These are phyloP conservation scores for Lordiphosa mommai DNA, from an alignment of 1,140 invertebrate species.

Conservation along the genomic window DNA sequence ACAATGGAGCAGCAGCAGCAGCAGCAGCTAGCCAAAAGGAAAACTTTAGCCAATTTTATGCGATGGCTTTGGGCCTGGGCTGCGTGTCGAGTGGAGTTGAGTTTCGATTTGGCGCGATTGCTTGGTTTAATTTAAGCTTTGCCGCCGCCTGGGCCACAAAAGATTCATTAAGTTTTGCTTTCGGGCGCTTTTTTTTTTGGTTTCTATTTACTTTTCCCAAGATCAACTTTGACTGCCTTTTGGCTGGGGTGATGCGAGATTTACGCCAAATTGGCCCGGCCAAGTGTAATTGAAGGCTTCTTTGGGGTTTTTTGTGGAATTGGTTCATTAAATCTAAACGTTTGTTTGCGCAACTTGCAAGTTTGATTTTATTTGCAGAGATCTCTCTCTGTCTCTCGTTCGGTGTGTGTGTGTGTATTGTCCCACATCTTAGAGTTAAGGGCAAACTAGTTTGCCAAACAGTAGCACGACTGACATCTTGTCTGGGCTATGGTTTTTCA, in stretches of 20 bases:
- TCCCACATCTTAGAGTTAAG: not conserved
- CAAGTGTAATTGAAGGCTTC: conserved; percentile 27
- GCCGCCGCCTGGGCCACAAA: conserved; percentile 30
- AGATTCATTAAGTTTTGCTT: conserved; percentile 68
- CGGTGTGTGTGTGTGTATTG: no score
- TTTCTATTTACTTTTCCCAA: conserved; percentile 71
- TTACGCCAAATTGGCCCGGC: conserved; percentile 60
- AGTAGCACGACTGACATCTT: not conserved
- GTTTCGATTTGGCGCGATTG: conserved; percentile 70
- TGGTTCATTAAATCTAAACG: conserved; percentile 65
- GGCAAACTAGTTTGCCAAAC: conserved; percentile 3
- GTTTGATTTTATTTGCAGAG: not conserved
- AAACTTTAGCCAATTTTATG: conserved; percentile 59
- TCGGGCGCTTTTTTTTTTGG: no score
- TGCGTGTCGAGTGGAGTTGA: conserved; percentile 44
- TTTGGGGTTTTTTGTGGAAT: conserved; percentile 25
- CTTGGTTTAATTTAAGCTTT: conserved; percentile 60
- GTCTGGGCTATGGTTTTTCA: not conserved
- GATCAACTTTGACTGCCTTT: conserved; percentile 44
- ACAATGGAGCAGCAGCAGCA: conserved; percentile 36
- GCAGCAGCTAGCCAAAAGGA: not conserved
- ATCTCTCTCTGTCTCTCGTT: not conserved
- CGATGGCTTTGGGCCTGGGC: conserved; percentile 42
- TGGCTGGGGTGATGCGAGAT: conserved; percentile 24
- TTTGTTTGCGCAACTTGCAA: conserved; percentile 29